These are phyloP conservation scores for Neodontobutis hainanensis DNA, from an alignment of 2,113 vertebrate species.

Conservation along the genomic window DNA sequence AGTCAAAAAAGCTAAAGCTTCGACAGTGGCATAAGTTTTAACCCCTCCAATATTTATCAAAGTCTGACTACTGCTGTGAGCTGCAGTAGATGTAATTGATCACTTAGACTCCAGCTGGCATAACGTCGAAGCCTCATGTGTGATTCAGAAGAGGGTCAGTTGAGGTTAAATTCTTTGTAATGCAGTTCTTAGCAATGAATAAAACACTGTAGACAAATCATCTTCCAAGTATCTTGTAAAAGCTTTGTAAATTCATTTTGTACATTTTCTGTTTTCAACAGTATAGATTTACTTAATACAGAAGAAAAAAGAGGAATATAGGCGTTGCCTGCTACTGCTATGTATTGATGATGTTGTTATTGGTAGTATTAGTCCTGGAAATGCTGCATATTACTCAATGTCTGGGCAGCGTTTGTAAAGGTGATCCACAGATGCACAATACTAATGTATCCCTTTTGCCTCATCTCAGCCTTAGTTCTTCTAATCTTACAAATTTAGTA, in stretches of 20 bases:
- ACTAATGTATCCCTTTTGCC: not conserved
- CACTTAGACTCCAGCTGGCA: not conserved
- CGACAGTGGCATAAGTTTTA: not conserved
- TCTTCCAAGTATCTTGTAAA: too few species aligned
- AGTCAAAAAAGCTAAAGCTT: too few species aligned
- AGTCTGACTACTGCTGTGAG: constrained; percentile 15
- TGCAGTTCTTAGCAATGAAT: not conserved
- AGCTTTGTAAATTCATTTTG: too few species aligned
- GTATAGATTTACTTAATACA: not conserved
- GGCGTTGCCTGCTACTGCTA: constrained; percentile 13
- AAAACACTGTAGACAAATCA: not conserved
- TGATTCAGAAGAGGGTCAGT: constrained; percentile 13
- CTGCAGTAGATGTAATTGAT: constrained; percentile 13
- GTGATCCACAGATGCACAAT: constrained; percentile 3
- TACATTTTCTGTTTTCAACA: not conserved
- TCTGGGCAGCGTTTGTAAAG: constrained; percentile 30
- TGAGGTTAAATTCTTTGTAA: constrained; percentile 12
- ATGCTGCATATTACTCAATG: constrained; percentile 36
- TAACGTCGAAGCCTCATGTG: constrained; percentile 5
- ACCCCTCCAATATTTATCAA: constrained; percentile 12
- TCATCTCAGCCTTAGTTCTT: not conserved
- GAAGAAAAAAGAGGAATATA: not conserved
- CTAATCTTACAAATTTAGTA: too few species aligned
- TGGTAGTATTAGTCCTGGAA: constrained; percentile 43
- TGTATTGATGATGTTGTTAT: constrained; percentile 3